Base-by-base conservation (phyloP, 2,113 vertebrate species). In the Casuarius casuarius region DNA sequence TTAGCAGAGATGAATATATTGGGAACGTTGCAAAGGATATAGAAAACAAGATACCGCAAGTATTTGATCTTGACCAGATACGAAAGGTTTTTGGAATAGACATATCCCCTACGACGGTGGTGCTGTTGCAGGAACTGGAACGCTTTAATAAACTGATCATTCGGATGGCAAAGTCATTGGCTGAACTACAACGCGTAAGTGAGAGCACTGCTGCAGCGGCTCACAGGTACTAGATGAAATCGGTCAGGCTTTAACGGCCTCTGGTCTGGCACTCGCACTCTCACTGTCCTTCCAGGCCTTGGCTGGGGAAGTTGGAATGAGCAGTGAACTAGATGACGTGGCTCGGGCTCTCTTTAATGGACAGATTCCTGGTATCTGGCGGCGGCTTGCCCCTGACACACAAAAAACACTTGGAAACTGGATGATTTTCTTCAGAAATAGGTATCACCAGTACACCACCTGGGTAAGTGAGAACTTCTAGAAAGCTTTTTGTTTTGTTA, bases 261-360 rank as follows among this genome's bases (percentile, higher is more conserved):
- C 38, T 8, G 4, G 11, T 44, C 13, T 8, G 40, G 29, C 10
- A 21, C 65, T 66, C 35, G 54, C 10, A 1, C 40, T 54, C 83
- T 75, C 5, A 0, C 52, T 14, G 0, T 77, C 28, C 2, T 19
- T 40, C 4, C 89, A 99, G 99, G 99, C 99, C 54, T 95, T 99
- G 98, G 98, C 99, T 7, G 99, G 99, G 35, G 99, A 99, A 26
- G 99, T 99, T 4, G 99, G 99, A 1, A 99, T 99, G 99, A 99
- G 99, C 98, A 99, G 86, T 12, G 99, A 99, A 88, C 92, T 99
- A 91, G 99, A 99, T 0, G 98, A 99, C 2, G 98, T 99, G 22
- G 98, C 99, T 70, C 97, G 96, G 66, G 98, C 99, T 4, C 98
- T 99, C 80, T 99, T 99, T 71, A 98, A 99, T 0, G 99, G 99